A percentile compares a stretch with the other conserved stretches of the same genome.
Evolutionary conservation across 1,140 invertebrate species (phyloP).

Genomic region (Brachionus calyciflorus): DNA sequence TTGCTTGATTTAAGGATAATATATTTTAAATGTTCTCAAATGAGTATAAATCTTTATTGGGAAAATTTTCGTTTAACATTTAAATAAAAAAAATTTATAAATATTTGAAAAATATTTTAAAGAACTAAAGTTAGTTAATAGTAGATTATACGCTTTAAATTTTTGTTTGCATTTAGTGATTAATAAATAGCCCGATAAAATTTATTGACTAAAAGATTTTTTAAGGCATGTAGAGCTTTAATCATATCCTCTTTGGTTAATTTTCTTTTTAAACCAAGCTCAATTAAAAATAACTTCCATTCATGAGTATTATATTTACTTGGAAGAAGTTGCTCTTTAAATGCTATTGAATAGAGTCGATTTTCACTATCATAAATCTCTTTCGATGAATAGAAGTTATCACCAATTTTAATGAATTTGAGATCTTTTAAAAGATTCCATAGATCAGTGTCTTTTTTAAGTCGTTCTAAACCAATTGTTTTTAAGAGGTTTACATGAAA

Average conservation of each 20-base stretch:
- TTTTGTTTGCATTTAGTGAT: too few species aligned
- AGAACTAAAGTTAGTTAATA: too few species aligned
- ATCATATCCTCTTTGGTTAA: neutral
- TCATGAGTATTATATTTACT: neutral
- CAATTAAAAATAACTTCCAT: neutral
- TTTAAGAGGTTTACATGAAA: neutral
- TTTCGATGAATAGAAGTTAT: neutral
- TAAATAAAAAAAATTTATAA: too few species aligned
- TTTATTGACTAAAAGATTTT: too few species aligned
- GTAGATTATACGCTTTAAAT: too few species aligned
- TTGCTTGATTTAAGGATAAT: too few species aligned
- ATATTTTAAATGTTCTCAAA: too few species aligned
- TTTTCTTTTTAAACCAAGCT: neutral
- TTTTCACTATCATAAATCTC: neutral
- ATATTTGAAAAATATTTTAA: too few species aligned
- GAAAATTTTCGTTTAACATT: too few species aligned
- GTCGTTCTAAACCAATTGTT: neutral
- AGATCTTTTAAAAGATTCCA: neutral
- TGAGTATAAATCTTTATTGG: too few species aligned
- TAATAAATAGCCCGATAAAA: too few species aligned
- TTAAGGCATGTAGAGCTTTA: neutral
- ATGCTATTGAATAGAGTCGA: neutral
- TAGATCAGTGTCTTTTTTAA: neutral
- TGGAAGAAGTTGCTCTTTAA: neutral
- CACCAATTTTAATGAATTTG: conserved; percentile 7